A percentile compares a stretch with the other conserved stretches of the same genome.
phyloP scores from a whole-genome alignment of 2,888 invertebrate genomes.

The Nomada hirtipes region DNA sequence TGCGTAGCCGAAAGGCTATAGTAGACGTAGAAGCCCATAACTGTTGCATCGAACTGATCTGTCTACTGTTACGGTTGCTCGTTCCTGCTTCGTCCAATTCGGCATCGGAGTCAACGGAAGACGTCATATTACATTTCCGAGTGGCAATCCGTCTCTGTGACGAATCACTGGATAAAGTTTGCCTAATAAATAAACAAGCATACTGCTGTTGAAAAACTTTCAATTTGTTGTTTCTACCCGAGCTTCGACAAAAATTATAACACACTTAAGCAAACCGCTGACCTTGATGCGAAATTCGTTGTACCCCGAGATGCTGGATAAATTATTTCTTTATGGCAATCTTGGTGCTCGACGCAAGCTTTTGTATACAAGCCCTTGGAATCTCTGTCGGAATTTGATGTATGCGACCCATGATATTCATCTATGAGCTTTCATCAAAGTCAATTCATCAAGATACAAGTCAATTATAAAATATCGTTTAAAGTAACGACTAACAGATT shows the following conservation, averaged over 20 bases:
- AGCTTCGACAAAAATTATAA: neutral
- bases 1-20: conserved; percentile 66
- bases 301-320: conserved; percentile 55
- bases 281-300: conserved; percentile 45
- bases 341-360: conserved; percentile 74
- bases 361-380: conserved; percentile 70
- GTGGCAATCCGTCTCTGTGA: conserved; percentile 3
- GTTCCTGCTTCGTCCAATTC: conserved; percentile 75
- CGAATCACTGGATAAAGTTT: conserved; percentile 1
- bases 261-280: conserved; percentile 1
- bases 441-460: neutral
- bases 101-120: conserved; percentile 76
- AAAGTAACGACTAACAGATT: neutral
- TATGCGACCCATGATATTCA: conserved; percentile 31
- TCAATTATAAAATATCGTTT: neutral
- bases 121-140: conserved; percentile 50
- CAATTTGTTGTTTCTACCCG: neutral
- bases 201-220: neutral
- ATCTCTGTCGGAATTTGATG: conserved; percentile 61
- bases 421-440: conserved; percentile 10
- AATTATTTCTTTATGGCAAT: conserved; percentile 71
- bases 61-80: conserved; percentile 28
- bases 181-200: conserved; percentile 26
- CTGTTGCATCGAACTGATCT: conserved; percentile 61
- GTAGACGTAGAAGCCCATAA: conserved; percentile 62